Evolutionary conservation across 2,113 vertebrate species (phyloP).

Genomic region (Lepisosteus osseus): DNA sequence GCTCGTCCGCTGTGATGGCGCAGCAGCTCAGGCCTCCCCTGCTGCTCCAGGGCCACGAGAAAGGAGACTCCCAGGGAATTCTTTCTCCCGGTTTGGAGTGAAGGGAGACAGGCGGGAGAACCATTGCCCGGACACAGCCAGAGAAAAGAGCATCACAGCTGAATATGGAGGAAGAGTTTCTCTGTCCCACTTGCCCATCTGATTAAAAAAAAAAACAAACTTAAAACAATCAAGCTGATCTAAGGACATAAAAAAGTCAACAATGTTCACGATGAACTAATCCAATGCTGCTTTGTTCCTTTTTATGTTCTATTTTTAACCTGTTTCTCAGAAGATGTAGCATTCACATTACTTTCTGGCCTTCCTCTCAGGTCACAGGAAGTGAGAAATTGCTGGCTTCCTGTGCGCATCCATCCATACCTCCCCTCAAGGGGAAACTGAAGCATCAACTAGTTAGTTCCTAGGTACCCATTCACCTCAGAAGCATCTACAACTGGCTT

Average conservation of each 20-base stretch:
- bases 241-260: not conserved
- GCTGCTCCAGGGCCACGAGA: no score
- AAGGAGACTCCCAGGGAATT: no score
- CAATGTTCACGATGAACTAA: not conserved
- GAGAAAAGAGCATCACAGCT: no score
- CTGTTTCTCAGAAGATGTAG: conserved; percentile 55
- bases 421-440: not conserved
- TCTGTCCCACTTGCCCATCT: no score
- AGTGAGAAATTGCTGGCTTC: conserved; percentile 10
- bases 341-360: conserved; percentile 39
- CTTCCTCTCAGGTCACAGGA: conserved; percentile 17
- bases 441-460: conserved; percentile 26
- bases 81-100: no score
- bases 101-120: no score
- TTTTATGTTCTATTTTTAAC: not conserved
- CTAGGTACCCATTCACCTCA: conserved; percentile 38
- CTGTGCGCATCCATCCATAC: conserved; percentile 2
- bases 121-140: no score
- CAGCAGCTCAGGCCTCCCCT: no score
- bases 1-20: no score
- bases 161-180: no score
- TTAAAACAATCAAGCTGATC: not conserved
- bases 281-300: not conserved
- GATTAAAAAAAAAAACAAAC: no score
- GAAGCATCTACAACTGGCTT: conserved; percentile 50